Evolutionary conservation across 2,888 invertebrate species (phyloP).

Genomic region (Lamellibrachia columna): DNA sequence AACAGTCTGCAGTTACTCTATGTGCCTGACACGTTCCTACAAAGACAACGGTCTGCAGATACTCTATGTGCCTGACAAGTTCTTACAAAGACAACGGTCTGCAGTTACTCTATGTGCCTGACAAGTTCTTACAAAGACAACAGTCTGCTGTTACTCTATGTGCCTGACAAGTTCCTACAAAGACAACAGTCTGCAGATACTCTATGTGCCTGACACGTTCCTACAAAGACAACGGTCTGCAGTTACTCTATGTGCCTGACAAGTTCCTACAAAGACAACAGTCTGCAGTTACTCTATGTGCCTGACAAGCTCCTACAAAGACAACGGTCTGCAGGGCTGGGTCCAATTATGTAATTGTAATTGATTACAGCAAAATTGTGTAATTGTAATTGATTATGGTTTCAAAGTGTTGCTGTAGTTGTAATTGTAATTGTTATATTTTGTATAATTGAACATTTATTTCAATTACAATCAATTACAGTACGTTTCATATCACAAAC

Average conservation of each 20-base stretch:
- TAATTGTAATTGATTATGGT: no score
- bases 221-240: slow-evolving; percentile 61
- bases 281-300: no score
- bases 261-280: slow-evolving; percentile 68
- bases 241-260: no score
- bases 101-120: no score
- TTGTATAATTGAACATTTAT: no score
- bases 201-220: slow-evolving; percentile 62
- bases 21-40: slow-evolving; percentile 68
- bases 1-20: background rate
- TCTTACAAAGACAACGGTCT: slow-evolving; percentile 31
- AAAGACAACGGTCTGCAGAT: slow-evolving; percentile 29
- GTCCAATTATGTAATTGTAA: no score
- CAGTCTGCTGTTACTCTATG: no score
- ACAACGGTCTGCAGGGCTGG: background rate
- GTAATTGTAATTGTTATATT: no score
- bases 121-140: slow-evolving; percentile 68
- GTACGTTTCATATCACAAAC: no score
- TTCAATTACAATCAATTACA: no score
- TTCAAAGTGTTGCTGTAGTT: no score
- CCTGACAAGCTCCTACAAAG: slow-evolving; percentile 68
- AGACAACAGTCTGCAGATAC: background rate
- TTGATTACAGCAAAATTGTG: no score
- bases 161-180: slow-evolving; percentile 68
- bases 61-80: slow-evolving; percentile 68